Conservation (phyloP, 2,888 invertebrate species). For the Papilio demoleus region DNA sequence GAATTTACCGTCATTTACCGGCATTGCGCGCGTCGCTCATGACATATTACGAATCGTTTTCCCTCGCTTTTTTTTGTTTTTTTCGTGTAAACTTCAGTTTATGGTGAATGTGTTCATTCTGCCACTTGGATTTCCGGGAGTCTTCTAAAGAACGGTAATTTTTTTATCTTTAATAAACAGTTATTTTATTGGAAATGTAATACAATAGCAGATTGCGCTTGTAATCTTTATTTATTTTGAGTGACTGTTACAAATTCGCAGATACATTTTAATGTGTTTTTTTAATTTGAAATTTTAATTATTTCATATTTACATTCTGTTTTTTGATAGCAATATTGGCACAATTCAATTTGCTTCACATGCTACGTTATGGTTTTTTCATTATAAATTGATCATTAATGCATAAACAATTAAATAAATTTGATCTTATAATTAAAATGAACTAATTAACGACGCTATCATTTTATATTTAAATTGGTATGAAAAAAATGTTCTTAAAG, state of each 20-base stretch:
- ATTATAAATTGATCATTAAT: not conserved
- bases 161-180: not conserved
- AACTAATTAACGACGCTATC: not conserved
- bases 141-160: constrained; percentile 29
- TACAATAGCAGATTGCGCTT: not conserved
- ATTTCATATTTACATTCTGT: not conserved
- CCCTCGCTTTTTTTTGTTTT: constrained; percentile 40
- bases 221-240: not conserved
- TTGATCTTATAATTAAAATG: not conserved
- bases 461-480: not conserved
- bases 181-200: not conserved
- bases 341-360: not conserved
- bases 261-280: constrained; percentile 2
- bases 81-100: constrained; percentile 16
- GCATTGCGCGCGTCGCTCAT: constrained; percentile 64
- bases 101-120: constrained; percentile 27
- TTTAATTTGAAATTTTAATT: constrained; percentile 12
- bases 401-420: not conserved
- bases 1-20: constrained; percentile 65
- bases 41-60: constrained; percentile 47
- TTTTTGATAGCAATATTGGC: not conserved
- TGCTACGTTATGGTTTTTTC: not conserved
- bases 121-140: constrained; percentile 21
- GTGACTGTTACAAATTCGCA: not conserved
- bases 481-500: not conserved